Conservation (phyloP, 2,888 invertebrate genomes). For the Tanytarsus gracilentus region DNA sequence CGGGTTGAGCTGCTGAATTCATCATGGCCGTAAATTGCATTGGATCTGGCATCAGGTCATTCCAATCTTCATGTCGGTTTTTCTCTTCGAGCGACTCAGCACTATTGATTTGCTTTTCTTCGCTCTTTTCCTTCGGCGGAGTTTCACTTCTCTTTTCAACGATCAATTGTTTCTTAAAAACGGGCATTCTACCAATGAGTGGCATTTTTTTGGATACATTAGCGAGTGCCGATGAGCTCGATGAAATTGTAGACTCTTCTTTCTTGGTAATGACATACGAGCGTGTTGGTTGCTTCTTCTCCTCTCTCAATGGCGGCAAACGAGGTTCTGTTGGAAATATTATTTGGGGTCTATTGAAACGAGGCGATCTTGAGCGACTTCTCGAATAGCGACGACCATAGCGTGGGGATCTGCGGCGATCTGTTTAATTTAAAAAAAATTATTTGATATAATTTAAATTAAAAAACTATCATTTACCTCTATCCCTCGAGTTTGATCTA, state of each 20-base stretch:
- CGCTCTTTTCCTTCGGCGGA: constrained; percentile 34
- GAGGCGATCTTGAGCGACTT: constrained; percentile 35
- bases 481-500: constrained; percentile 34
- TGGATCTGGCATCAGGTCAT: constrained; percentile 44
- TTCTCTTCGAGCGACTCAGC: neutral
- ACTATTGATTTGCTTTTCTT: constrained; percentile 34
- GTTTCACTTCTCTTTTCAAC: constrained; percentile 30
- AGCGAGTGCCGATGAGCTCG: constrained; percentile 32
- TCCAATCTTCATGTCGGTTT: constrained; percentile 30
- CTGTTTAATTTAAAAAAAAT: constrained; percentile 35
- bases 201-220: constrained; percentile 59
- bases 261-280: constrained; percentile 26
- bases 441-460: too few species aligned
- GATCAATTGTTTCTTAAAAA: constrained; percentile 54
- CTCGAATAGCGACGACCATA: constrained; percentile 32
- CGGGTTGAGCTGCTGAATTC: constrained; percentile 41
- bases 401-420: constrained; percentile 23
- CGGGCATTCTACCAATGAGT: constrained; percentile 77
- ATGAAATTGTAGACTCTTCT: constrained; percentile 29
- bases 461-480: too few species aligned
- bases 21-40: constrained; percentile 42
- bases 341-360: constrained; percentile 40
- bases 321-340: constrained; percentile 34
- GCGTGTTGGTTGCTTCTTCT: constrained; percentile 13
- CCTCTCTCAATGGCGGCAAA: constrained; percentile 9